Percentiles rank a stretch among this genome's conserved stretches.
These are phyloP conservation scores for Agrenia bidenticulata DNA, from an alignment of 2,888 invertebrate genomes.

Conservation along the genomic window DNA sequence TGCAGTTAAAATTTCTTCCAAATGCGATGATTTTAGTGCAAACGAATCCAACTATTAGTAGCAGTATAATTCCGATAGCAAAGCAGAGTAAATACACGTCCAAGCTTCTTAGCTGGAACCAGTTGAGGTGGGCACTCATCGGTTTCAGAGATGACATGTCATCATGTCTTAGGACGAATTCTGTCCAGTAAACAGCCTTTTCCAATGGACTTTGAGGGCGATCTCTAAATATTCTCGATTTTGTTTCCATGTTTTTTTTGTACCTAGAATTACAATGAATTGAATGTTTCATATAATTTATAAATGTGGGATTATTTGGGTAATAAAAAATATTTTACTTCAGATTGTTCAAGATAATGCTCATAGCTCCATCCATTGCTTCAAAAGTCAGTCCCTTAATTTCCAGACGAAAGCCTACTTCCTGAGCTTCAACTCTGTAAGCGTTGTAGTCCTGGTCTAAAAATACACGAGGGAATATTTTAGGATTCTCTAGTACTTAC, in stretches of 20 bases:
- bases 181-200: constrained; percentile 49
- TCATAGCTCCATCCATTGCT: constrained; percentile 35
- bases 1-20: too few relatives aligned
- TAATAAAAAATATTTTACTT: constrained; percentile 28
- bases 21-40: too few relatives aligned
- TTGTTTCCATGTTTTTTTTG: constrained; percentile 46
- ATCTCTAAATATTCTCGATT: constrained; percentile 41
- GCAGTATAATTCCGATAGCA: too few relatives aligned
- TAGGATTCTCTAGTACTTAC: too few relatives aligned
- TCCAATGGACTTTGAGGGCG: constrained; percentile 43
- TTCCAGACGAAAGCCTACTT: constrained; percentile 49
- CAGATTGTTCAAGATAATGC: constrained; percentile 33
- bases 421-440: constrained; percentile 45
- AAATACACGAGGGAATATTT: too few relatives aligned
- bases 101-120: constrained; percentile 37
- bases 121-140: constrained; percentile 32
- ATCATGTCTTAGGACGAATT: constrained; percentile 49
- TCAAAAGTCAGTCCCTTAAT: constrained; percentile 34
- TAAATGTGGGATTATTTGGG: background rate
- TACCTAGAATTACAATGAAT: constrained; percentile 25
- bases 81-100: constrained; percentile 39
- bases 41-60: too few relatives aligned
- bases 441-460: constrained; percentile 51
- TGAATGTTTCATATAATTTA: background rate
- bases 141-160: constrained; percentile 43